Base-by-base conservation (phyloP, 2,888 invertebrate genomes). In the Alcis repandata region DNA sequence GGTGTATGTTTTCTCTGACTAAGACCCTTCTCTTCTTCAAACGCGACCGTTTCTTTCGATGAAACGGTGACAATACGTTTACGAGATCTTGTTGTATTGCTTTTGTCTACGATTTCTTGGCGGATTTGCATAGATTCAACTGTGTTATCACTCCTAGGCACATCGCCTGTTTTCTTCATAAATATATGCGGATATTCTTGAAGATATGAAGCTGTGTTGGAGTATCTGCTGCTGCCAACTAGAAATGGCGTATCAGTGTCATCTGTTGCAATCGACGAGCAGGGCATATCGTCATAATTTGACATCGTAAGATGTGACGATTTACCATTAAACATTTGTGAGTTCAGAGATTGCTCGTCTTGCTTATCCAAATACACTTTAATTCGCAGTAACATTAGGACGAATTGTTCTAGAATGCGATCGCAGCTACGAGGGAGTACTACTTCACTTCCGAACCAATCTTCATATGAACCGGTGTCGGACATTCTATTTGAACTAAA, bases 131-230 rank as follows among this genome's bases (percentile, higher is more conserved):
- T 56, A 36, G 68, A 58, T 43, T 67, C 68, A 46, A 53, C 43
- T 48, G 41, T 59, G 51, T 48, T 56, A n/a, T 73, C 73, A 9
- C 56, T 59, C 8, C 71, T 67, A 60, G 78, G 73, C 20, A 75
- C 59, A 27, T 87, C 87, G 0, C 83, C 71, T 11, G 79, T 67
- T 54, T 82, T 90, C 72, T 87, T 91, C 82, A 84, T 87, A 74
- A 92, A 92, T 78, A 92, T 91, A 72, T 91, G 84, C 15, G 92
- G 92, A 75, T 91, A 92, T 56, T 92, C 87, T 36, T 83, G 82
- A 46, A 92, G 72, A 64, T 91, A 92, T 6, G 88, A 87, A n/a
- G 90, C 86, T 27, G 79, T 83, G 49, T 75, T 84, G 9, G 56
- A 13, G 27, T 78, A 82, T 73, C 76, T 85, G 57, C 77, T 87